phyloP scores from a whole-genome alignment of 2,797 vertebrate genomes.

The Dallia pectoralis region DNA sequence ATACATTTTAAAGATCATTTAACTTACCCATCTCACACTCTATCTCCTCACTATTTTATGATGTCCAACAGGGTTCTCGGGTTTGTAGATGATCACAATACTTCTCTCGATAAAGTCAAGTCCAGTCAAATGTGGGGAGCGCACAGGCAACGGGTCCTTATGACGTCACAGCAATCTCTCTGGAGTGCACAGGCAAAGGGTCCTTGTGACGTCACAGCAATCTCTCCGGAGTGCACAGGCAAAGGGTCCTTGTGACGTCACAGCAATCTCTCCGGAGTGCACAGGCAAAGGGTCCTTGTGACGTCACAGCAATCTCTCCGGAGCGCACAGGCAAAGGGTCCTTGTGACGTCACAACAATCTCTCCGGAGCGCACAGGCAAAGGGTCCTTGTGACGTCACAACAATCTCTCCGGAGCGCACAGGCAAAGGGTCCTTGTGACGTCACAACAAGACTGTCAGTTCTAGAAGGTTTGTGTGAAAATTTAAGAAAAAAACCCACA shows the following conservation, averaged over 20 bases:
- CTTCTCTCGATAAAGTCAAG: constrained; percentile 2
- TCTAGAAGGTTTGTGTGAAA: background rate
- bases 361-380: constrained; percentile 1
- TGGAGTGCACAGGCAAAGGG: constrained; percentile 13
- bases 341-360: constrained; percentile 26
- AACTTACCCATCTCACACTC: constrained; percentile 1
- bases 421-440: constrained; percentile 20
- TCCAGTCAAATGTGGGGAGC: constrained; percentile 16
- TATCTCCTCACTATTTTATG: background rate
- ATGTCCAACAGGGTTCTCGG: background rate
- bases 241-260: constrained; percentile 24
- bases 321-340: constrained; percentile 19
- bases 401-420: too few species aligned
- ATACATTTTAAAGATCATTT: background rate
- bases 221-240: constrained; percentile 13
- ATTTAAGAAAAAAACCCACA: background rate
- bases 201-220: constrained; percentile 26
- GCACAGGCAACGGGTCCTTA: constrained; percentile 14
- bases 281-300: too few species aligned
- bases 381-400: too few species aligned
- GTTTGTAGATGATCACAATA: constrained; percentile 16
- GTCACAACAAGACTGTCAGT: constrained; percentile 19
- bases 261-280: constrained; percentile 12
- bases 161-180: constrained; percentile 24
- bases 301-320: too few species aligned